Evolutionary conservation across 1,140 invertebrate species (phyloP).

Genomic region (Andrena cerasifolii): DNA sequence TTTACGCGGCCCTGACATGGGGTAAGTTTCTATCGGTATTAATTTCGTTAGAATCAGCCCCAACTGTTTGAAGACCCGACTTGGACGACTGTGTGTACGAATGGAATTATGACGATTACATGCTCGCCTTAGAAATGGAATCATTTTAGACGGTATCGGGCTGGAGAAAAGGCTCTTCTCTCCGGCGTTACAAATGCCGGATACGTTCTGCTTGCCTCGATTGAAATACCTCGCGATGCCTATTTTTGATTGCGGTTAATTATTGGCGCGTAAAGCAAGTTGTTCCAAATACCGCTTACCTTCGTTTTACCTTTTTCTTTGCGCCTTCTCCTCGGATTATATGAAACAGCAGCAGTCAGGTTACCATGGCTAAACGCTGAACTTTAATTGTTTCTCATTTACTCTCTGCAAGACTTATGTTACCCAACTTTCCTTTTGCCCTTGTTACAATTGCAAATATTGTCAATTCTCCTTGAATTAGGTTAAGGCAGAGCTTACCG

Average conservation of each 20-base stretch:
- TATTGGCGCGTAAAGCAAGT: conserved; percentile 41
- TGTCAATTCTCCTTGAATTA: too few species aligned
- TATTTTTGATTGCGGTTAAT: conserved; percentile 53
- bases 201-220: conserved; percentile 29
- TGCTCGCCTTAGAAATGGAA: neutral
- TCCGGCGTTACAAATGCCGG: conserved; percentile 31
- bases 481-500: too few species aligned
- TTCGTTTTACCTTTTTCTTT: conserved; percentile 6
- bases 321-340: neutral
- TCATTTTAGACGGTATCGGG: too few species aligned
- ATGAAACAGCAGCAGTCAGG: too few species aligned
- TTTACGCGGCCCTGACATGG: conserved; percentile 59
- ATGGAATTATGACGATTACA: neutral
- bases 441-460: too few species aligned
- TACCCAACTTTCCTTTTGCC: too few species aligned
- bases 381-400: too few species aligned
- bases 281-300: conserved; percentile 23
- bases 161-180: conserved; percentile 33
- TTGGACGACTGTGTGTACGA: too few species aligned
- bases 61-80: neutral
- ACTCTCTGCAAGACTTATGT: too few species aligned
- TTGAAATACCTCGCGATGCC: conserved; percentile 34
- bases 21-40: conserved; percentile 76
- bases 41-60: conserved; percentile 55
- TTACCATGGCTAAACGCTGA: too few species aligned